phyloP scores from a whole-genome alignment of 1,140 invertebrate species.

The Fopius arisanus region DNA sequence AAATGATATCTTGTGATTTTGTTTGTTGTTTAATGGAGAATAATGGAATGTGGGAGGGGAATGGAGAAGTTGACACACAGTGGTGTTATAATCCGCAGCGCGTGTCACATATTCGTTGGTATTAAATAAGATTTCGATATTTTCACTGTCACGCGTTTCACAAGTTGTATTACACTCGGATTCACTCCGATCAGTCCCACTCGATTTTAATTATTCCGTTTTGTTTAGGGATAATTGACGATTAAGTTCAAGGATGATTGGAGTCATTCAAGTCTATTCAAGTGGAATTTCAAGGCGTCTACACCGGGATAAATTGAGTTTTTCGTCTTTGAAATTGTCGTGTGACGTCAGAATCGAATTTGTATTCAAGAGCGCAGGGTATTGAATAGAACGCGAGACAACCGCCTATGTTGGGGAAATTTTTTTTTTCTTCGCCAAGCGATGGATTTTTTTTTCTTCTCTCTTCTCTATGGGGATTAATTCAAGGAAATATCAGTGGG shows the following conservation, averaged over 20 bases:
- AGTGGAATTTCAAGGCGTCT: not conserved
- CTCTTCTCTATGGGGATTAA: not conserved
- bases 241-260: too few species aligned
- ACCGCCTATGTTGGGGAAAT: not conserved
- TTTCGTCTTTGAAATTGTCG: not conserved
- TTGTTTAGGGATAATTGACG: too few species aligned
- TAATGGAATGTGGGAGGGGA: not conserved
- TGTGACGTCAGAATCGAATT: not conserved
- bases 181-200: too few species aligned
- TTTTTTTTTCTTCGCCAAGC: not conserved
- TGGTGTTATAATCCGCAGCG: constrained; percentile 21
- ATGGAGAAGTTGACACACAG: constrained; percentile 23
- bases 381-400: not conserved
- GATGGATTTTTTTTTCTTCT: constrained; percentile 9
- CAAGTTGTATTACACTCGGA: not conserved
- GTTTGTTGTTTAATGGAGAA: not conserved
- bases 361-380: not conserved
- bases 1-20: not conserved
- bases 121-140: not conserved
- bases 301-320: not conserved
- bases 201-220: too few species aligned
- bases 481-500: constrained; percentile 17
- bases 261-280: too few species aligned
- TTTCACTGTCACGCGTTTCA: not conserved
- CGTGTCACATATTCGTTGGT: constrained; percentile 27